Percentiles rank a stretch among this genome's conserved stretches.
These are phyloP conservation scores for Mastomys coucha DNA, from an alignment of 2,113 vertebrate genomes.

Conservation along the genomic window DNA sequence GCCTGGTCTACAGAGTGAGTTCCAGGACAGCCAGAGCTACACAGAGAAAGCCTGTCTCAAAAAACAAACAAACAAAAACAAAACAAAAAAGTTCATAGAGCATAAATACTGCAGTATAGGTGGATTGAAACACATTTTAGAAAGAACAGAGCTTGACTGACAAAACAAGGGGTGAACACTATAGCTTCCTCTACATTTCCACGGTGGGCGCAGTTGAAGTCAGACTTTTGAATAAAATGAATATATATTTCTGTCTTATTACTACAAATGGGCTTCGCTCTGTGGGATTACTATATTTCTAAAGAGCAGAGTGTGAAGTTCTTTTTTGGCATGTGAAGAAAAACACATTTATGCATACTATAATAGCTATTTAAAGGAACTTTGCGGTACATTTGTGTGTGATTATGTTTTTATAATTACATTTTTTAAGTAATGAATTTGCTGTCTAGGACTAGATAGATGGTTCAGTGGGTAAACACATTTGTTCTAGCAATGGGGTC, in stretches of 20 bases:
- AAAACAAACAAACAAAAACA: no score
- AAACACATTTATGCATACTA: background rate
- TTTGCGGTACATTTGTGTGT: background rate
- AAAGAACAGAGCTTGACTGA: background rate
- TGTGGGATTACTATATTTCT: background rate
- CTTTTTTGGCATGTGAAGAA: background rate
- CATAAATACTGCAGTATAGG: background rate
- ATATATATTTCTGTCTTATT: background rate
- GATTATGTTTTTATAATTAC: background rate
- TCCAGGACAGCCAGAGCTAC: no score
- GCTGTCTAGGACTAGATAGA: background rate
- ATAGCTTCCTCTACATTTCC: background rate
- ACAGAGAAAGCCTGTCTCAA: no score
- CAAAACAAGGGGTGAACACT: background rate
- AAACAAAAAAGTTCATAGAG: no score
- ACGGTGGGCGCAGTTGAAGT: background rate
- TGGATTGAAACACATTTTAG: background rate
- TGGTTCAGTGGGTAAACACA: background rate
- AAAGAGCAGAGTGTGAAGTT: background rate
- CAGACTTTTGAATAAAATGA: background rate
- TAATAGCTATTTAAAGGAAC: background rate
- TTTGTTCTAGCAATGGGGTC: background rate
- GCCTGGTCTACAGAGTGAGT: no score
- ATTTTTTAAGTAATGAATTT: background rate
- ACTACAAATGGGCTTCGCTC: no score